Evolutionary conservation across 2,888 invertebrate species (phyloP).

Genomic region (Epinotia nisella): DNA sequence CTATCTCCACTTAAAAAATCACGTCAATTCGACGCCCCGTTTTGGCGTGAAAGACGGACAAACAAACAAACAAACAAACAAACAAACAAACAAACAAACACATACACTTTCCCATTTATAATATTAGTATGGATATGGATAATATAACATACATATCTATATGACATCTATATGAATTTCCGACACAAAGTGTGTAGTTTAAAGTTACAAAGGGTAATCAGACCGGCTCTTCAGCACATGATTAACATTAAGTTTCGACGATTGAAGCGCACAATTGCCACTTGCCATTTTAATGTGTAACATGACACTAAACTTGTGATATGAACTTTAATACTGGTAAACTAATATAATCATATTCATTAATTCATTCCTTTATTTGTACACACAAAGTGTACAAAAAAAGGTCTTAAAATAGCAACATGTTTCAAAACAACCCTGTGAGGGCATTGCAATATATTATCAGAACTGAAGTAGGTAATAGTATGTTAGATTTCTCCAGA

Average conservation of each 20-base stretch:
- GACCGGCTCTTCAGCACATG: slow-evolving; percentile 23
- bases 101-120: too few relatives aligned
- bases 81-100: too few relatives aligned
- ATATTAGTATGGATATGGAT: too few relatives aligned
- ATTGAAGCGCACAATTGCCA: slow-evolving; percentile 25
- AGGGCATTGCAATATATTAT: too few relatives aligned
- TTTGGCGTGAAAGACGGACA: too few relatives aligned
- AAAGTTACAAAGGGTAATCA: slow-evolving; percentile 40
- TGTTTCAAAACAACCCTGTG: too few relatives aligned
- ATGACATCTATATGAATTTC: background rate
- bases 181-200: slow-evolving; percentile 16
- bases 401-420: too few relatives aligned
- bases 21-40: too few relatives aligned
- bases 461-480: background rate
- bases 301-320: slow-evolving; percentile 15
- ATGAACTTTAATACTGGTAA: background rate
- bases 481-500: background rate
- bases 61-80: too few relatives aligned
- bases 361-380: too few relatives aligned
- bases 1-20: too few relatives aligned
- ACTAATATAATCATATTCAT: background rate
- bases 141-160: background rate
- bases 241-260: slow-evolving; percentile 26
- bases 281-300: slow-evolving; percentile 23
- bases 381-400: too few relatives aligned